phyloP scores from a whole-genome alignment of 1,140 invertebrate species.

The Palaemon carinicauda region DNA sequence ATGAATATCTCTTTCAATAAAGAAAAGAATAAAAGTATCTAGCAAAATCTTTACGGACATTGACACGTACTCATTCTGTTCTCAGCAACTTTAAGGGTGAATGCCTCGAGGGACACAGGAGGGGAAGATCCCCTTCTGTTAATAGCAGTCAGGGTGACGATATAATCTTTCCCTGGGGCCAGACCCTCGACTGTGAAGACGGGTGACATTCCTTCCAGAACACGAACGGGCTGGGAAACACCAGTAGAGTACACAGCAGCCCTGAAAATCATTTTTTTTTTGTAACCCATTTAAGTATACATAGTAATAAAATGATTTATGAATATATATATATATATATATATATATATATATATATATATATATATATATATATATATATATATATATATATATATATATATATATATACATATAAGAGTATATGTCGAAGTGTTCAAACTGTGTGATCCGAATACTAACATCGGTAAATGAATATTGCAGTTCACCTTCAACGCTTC shows the following conservation, averaged over 20 bases:
- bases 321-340: too few species aligned
- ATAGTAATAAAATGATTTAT: too few species aligned
- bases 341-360: neutral
- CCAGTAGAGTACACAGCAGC: conserved; percentile 28
- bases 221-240: neutral
- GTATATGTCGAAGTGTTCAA: too few species aligned
- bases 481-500: too few species aligned
- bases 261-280: neutral
- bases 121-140: conserved; percentile 77
- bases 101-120: conserved; percentile 67
- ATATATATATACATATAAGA: too few species aligned
- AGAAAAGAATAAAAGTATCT: neutral
- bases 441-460: too few species aligned
- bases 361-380: too few species aligned
- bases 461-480: too few species aligned
- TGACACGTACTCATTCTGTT: conserved; percentile 48
- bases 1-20: too few species aligned
- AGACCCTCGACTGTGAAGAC: conserved; percentile 74
- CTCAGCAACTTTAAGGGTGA: conserved; percentile 65
- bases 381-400: too few species aligned
- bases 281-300: neutral
- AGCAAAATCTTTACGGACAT: too few species aligned
- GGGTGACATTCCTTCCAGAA: conserved; percentile 64
- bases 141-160: conserved; percentile 74
- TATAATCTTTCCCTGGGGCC: conserved; percentile 73